Conservation (phyloP, 2,888 invertebrate species). For the Plagiodera versicolora region DNA sequence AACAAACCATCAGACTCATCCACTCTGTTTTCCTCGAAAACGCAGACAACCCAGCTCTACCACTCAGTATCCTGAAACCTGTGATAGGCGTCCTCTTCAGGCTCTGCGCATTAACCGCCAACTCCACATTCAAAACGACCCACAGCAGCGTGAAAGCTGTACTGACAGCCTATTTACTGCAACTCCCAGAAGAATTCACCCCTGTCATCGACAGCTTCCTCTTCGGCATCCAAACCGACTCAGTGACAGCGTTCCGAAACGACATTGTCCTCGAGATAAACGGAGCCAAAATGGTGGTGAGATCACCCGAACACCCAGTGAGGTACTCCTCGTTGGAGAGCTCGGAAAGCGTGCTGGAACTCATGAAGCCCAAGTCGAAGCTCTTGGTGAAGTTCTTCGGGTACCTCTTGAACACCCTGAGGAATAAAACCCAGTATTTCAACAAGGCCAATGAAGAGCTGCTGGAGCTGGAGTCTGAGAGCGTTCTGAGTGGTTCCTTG, state of each 20-base stretch:
- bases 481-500: slow-evolving; percentile 44
- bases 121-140: slow-evolving; percentile 39
- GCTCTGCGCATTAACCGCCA: slow-evolving; percentile 51
- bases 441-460: slow-evolving; percentile 46
- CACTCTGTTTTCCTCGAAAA: slow-evolving; percentile 42
- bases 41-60: slow-evolving; percentile 42
- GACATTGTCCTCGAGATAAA: slow-evolving; percentile 42
- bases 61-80: slow-evolving; percentile 50
- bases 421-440: slow-evolving; percentile 44
- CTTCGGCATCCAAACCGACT: slow-evolving; percentile 41
- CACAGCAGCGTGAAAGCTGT: slow-evolving; percentile 47
- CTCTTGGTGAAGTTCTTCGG: slow-evolving; percentile 50
- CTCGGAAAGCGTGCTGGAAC: slow-evolving; percentile 47
- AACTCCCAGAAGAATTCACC: slow-evolving; percentile 33
- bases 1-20: slow-evolving; percentile 41
- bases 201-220: slow-evolving; percentile 48
- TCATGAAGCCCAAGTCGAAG: slow-evolving; percentile 43
- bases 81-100: slow-evolving; percentile 56
- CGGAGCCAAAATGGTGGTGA: slow-evolving; percentile 34
- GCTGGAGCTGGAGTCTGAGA: slow-evolving; percentile 52
- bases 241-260: slow-evolving; percentile 39
- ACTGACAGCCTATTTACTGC: slow-evolving; percentile 37
- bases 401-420: slow-evolving; percentile 52
- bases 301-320: slow-evolving; percentile 30
- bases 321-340: slow-evolving; percentile 40